phyloP scores from a whole-genome alignment of 2,113 vertebrate species.

The Alexandromys fortis region DNA sequence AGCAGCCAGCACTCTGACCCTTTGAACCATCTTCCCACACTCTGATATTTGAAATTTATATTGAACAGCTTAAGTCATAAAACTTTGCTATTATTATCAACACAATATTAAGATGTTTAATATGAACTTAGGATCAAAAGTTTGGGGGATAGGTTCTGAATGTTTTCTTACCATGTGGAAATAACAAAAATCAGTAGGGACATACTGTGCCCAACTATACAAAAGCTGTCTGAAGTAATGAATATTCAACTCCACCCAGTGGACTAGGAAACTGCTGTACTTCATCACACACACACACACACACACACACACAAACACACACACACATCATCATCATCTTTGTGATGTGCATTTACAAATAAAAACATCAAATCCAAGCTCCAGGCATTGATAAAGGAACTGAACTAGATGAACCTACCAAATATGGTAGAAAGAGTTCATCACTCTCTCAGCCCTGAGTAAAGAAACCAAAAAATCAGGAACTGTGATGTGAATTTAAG shows the following conservation, averaged over 20 bases:
- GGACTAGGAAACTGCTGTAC: not conserved
- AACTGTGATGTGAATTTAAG: not conserved
- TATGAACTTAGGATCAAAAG: not conserved
- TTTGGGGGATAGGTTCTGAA: not conserved
- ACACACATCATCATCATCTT: not conserved
- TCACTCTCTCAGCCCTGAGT: not conserved
- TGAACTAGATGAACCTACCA: accelerated
- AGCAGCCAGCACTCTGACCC: not conserved
- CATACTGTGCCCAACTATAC: not conserved
- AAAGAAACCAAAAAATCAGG: not conserved
- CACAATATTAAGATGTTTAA: not conserved
- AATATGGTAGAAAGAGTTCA: not conserved
- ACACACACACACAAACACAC: not conserved
- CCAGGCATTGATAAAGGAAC: accelerated
- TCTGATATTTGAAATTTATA: not conserved
- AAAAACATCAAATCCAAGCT: not conserved
- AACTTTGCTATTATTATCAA: not conserved
- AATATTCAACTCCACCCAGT: not conserved
- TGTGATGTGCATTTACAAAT: not conserved
- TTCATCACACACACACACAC: not conserved
- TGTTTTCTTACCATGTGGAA: not conserved
- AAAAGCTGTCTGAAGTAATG: not conserved
- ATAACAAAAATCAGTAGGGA: not conserved
- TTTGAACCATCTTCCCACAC: not conserved
- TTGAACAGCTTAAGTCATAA: not conserved